Base-by-base conservation (phyloP, 2,888 invertebrate species). In the Xestia xanthographa region DNA sequence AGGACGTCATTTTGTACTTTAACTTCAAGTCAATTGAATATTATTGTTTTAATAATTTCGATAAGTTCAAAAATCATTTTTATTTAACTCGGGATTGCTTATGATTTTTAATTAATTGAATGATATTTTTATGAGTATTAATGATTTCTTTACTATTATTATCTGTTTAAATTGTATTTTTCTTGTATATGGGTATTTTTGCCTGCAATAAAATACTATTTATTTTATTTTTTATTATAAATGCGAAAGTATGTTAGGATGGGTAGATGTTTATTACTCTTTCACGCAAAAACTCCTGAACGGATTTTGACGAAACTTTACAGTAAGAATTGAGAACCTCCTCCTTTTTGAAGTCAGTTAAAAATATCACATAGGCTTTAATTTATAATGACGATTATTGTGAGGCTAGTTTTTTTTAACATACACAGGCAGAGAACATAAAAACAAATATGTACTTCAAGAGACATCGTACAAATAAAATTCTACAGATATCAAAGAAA, bases 1-100 rank as follows among this genome's bases (percentile, higher is more conserved):
- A 77, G 43, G 67, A 66, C 41, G 68, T 60, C 29, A 53, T 12
- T 12, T 5, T 71, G 48, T 66, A 66, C 26, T 53, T 68, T 50
- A 60, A 58, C 12, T 38, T 53, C 1, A 62, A 66, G 20, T 45
- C 41, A 79, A 17, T 66, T 72, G 14, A 8, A 20, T 60, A 69
- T 22, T 67, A 34, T 63, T 67, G 3, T n/a, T 26, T 2, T 60
- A 3, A 60, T 14, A 60, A 22, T 8, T 22, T 50, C 3, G 50
- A 50, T 12, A 60, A 62, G 69, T 26, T 78, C 48, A 63, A 45
- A 48, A 63, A 79, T 22, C 38, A 41, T 48, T 69, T 29, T 0
- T 48, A n/a, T n/a, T 20, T 48, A 17, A 48, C 20, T 6, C 48
- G 6, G 48, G 22, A 1, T 22, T 50, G 22, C 3, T 50, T 5